Evolutionary conservation across 2,888 invertebrate species (phyloP), one percentile per base, ranked within the genome.

Genomic region (Pollenia griseotomentosa): DNA sequence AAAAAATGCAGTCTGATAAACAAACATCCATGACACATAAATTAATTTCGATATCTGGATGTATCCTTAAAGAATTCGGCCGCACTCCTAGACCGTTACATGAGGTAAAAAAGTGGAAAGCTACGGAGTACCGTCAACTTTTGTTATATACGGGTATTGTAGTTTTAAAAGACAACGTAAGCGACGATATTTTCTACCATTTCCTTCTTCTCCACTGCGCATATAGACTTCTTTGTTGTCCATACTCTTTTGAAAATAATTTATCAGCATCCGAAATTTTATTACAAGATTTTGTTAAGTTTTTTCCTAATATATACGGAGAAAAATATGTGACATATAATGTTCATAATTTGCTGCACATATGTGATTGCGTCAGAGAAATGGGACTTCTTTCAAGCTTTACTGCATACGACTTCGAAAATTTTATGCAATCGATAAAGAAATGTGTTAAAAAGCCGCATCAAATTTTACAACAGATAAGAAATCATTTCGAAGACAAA

Each of bases 101-200:
- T 33, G n/a, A 71, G 40, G 7, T 71, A 19, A 40, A 53, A 10
- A 51, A 55, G 53, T 71, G 71, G 71, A 71, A 71, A 53, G 71
- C 33, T 33, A 33, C 33, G 33, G 33, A 33, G 33, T 33, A 33
- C 33, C 33, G 33, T 33, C 33, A 33, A 33, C 4, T 4, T 33
- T 4, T 33, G 33, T 33, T 33, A 33, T 33, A 33, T 33, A 33
- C 57, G 42, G 73, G 59, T 23, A 59, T 73, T 14, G 19, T 73
- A 11, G 42, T 46, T 33, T 57, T 73, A 73, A 73, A 59, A 73
- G 59, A 57, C 19, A n/a, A 59, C 44, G 59, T 73, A 40, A 73
- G 16, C 44, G 73, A 73, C 59, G 57, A 59, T 44, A 73, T 46
- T 33, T 46, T 59, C 44, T 73, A 59, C 23, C 73, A 73, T 73